phyloP scores from a whole-genome alignment of 2,888 invertebrate genomes.

The Cephus rjabovi region DNA sequence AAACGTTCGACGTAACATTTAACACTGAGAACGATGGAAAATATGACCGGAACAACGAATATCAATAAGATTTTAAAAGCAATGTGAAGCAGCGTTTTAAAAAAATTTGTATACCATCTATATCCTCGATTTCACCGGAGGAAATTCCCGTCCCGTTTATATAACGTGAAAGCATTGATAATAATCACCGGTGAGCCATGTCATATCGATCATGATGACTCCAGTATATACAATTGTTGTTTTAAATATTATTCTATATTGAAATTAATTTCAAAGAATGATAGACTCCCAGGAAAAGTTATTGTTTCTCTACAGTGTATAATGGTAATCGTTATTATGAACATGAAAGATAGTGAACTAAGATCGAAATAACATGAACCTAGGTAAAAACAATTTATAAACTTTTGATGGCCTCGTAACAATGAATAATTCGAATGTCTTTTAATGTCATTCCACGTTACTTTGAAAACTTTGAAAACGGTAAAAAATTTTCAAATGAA shows the following conservation, averaged over 20 bases:
- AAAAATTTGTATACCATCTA: neutral
- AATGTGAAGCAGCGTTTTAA: neutral
- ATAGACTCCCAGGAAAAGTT: too few relatives aligned
- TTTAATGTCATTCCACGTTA: neutral
- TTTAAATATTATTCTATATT: too few relatives aligned
- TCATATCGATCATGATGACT: neutral
- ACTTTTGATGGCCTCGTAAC: neutral
- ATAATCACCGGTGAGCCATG: neutral
- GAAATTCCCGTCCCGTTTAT: neutral
- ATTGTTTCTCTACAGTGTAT: too few relatives aligned
- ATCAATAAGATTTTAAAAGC: neutral
- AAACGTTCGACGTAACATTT: neutral
- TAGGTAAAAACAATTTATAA: neutral
- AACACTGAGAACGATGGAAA: neutral
- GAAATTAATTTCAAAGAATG: too few relatives aligned
- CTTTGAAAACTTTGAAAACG: neutral
- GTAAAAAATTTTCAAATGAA: neutral
- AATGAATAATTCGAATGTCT: neutral
- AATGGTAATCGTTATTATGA: neutral
- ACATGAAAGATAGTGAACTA: neutral
- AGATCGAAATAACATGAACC: neutral
- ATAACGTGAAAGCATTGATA: neutral
- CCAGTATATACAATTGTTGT: too few relatives aligned
- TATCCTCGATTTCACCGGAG: neutral
- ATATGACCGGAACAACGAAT: neutral